Percentiles rank a stretch among this genome's conserved stretches.
phyloP scores from a whole-genome alignment of 2,888 invertebrate species.

The Patella ulyssiponensis region DNA sequence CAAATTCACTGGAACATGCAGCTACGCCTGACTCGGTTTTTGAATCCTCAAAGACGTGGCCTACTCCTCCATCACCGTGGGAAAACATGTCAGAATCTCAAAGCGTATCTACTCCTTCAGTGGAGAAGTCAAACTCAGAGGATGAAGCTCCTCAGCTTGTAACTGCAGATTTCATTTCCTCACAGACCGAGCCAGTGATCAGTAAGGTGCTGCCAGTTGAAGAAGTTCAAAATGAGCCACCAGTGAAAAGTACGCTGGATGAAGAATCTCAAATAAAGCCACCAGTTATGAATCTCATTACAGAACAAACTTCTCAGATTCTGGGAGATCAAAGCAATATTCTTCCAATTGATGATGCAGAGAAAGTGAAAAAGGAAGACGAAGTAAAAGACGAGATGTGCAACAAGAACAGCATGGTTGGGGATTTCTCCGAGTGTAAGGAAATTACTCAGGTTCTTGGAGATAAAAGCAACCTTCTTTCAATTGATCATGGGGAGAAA shows the following conservation, averaged over 20 bases:
- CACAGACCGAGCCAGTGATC: too few species aligned
- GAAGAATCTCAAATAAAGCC: neutral
- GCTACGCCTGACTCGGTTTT: neutral
- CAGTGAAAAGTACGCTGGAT: neutral
- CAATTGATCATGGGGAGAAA: neutral
- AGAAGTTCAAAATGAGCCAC: too few species aligned
- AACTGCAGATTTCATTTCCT: neutral
- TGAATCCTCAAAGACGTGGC: neutral
- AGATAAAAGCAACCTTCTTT: neutral
- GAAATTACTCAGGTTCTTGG: neutral
- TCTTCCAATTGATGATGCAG: neutral
- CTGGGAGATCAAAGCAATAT: neutral
- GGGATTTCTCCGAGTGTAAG: too few species aligned
- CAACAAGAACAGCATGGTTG: too few species aligned
- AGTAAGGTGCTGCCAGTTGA: too few species aligned
- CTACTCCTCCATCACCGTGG: neutral
- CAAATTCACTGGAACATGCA: neutral
- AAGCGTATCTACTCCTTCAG: neutral
- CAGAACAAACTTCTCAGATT: constrained; percentile 4
- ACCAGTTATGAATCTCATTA: constrained; percentile 15
- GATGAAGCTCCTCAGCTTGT: neutral
- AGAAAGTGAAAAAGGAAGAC: neutral
- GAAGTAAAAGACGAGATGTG: neutral
- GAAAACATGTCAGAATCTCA: neutral
- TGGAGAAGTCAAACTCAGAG: neutral